phyloP scores from a whole-genome alignment of 2,797 vertebrate genomes.

The Anolis apletophallus region DNA sequence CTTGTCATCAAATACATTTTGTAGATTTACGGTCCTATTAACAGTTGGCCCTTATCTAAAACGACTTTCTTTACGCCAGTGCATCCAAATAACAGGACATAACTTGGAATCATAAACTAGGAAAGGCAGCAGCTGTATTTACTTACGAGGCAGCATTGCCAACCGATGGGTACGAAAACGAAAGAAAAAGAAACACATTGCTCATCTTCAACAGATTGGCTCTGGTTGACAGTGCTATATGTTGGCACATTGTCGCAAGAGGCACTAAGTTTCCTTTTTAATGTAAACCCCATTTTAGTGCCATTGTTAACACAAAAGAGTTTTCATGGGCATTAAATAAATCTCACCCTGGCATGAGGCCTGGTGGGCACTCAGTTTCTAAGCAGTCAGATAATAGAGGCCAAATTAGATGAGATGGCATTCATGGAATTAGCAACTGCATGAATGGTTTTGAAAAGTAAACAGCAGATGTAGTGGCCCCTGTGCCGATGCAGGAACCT shows the following conservation, averaged over 20 bases:
- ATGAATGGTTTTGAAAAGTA: neutral
- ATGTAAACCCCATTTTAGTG: neutral
- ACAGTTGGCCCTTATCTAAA: constrained; percentile 42
- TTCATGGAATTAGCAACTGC: neutral
- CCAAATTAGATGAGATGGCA: neutral
- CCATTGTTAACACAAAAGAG: neutral
- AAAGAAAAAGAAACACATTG: neutral
- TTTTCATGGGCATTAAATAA: too few relatives aligned
- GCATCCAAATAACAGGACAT: constrained; percentile 38
- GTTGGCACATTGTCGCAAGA: neutral
- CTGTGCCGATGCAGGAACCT: neutral
- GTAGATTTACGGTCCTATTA: constrained; percentile 45
- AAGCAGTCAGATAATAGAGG: neutral
- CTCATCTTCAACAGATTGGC: neutral
- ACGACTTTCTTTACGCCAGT: constrained; percentile 42
- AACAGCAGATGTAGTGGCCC: neutral
- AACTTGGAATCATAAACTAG: constrained; percentile 36
- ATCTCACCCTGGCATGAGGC: too few relatives aligned
- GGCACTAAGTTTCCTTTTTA: neutral
- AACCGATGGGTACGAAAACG: constrained; percentile 45
- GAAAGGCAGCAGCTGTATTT: constrained; percentile 38
- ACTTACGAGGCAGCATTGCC: constrained; percentile 21
- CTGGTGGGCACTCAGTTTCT: neutral
- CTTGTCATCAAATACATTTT: constrained; percentile 44
- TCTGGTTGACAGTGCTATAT: constrained; percentile 1